Conservation (phyloP, 2,888 invertebrate genomes). For the Brachypalpus laphriformis region DNA sequence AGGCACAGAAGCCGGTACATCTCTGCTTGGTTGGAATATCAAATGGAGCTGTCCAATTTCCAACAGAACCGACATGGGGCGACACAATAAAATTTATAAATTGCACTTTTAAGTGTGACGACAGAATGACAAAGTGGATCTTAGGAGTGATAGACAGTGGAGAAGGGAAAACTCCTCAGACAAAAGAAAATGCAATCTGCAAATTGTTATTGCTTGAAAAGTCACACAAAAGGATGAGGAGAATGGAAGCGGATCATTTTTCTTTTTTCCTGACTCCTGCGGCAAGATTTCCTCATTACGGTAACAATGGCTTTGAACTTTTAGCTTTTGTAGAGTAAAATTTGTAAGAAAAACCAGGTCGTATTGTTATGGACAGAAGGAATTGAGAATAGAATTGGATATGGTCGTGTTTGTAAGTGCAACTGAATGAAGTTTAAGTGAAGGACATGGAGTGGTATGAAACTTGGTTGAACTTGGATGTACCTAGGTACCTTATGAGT, state of each 20-base stretch:
- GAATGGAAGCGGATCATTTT: neutral
- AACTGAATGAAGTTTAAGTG: neutral
- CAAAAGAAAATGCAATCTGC: slow-evolving; percentile 58
- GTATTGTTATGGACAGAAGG: slow-evolving; percentile 1
- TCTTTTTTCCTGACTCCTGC: neutral
- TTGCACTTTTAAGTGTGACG: slow-evolving; percentile 72
- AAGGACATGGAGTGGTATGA: neutral
- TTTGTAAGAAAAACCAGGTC: neutral
- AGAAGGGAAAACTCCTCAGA: neutral
- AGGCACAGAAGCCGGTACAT: neutral
- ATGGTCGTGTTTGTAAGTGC: neutral
- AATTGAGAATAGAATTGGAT: slow-evolving; percentile 5
- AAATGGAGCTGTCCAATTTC: slow-evolving; percentile 67
- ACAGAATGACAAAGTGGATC: slow-evolving; percentile 71
- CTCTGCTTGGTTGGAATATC: slow-evolving; percentile 35
- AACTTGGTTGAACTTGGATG: neutral
- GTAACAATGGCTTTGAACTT: slow-evolving; percentile 42
- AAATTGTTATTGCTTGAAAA: slow-evolving; percentile 58
- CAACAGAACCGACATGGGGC: slow-evolving; percentile 29
- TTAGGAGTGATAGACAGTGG: slow-evolving; percentile 43
- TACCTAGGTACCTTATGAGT: neutral
- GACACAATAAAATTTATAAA: slow-evolving; percentile 72
- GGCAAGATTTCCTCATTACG: slow-evolving; percentile 43
- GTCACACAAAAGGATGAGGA: slow-evolving; percentile 14
- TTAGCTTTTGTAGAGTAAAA: neutral